Base-by-base conservation (phyloP, 2,888 invertebrate genomes). In the Ectemnius lituratus region DNA sequence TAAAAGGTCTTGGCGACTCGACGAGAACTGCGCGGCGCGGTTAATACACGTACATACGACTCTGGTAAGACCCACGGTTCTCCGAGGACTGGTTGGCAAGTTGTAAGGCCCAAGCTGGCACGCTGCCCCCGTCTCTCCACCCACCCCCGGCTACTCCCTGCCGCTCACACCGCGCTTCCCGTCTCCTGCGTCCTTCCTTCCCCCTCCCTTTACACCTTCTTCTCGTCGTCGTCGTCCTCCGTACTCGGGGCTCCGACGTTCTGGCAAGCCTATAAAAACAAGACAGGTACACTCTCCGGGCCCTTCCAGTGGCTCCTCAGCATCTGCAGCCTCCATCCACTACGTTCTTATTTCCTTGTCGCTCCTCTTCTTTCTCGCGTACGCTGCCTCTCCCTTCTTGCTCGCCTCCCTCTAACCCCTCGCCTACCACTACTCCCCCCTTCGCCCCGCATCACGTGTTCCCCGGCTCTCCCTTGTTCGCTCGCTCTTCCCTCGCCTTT, bases 261-360 rank as follows among this genome's bases (percentile, higher is more conserved):
- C 87, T 85, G 88, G 87, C 84, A 86, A 88, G 88, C 89, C 88
- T 90, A 90, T 89, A 90, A 90, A 90, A 90, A 90, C 90, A 90
- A 90, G 90, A 90, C 90, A 89, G 90, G 89, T 90, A 90, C 90
- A 90, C 90, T 90, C 88, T 87, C 88, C 82, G 86, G 87, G 85
- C 89, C 89, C 88, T 89, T 88, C 87, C 90, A 86, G 90, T 90
- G 90, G 90, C 90, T 90, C 88, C 85, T 88, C 86, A 83, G 86
- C 88, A 87, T 88, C 87, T 82, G 85, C 84, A 84, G 85, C 88
- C 87, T 88, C 84, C 85, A 82, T 87, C 84, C 85, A 82, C 76
- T 78, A 71, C 75, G 80, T 82, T 83, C 82, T 78, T 79, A 79
- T 75, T 77, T 84, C 85, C 83, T 86, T 76, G 75, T 84, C 77